Percentiles rank a stretch among this genome's conserved stretches.
Evolutionary conservation across 2,797 vertebrate genomes (phyloP).

Genomic region (Synanceia verrucosa): DNA sequence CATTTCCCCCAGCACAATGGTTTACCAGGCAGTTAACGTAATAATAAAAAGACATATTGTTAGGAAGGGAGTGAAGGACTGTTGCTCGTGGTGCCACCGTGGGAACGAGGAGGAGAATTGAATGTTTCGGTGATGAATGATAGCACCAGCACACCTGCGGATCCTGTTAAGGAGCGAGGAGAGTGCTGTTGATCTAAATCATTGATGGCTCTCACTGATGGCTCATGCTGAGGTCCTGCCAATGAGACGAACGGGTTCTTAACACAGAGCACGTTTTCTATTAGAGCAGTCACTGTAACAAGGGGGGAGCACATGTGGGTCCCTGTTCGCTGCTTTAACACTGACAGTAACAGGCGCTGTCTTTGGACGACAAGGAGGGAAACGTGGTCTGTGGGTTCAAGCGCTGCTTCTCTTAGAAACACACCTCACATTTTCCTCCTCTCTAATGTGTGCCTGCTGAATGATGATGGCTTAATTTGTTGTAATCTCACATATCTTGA

Average conservation of each 20-base stretch:
- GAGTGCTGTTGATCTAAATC: conserved; percentile 72
- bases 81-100: conserved; percentile 14
- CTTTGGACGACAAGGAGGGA: conserved; percentile 17
- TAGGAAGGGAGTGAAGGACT: not conserved
- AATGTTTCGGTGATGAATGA: conserved; percentile 68
- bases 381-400: not conserved
- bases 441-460: not conserved
- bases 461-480: not conserved
- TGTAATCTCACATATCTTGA: not conserved
- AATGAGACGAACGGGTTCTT: conserved; percentile 51
- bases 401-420: not conserved
- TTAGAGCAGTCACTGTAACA: conserved; percentile 50
- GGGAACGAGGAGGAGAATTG: conserved; percentile 44
- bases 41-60: conserved; percentile 37
- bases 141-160: conserved; percentile 57
- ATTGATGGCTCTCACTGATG: conserved; percentile 61
- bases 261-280: conserved; percentile 66
- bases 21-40: not conserved
- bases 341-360: conserved; percentile 24
- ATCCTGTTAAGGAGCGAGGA: conserved; percentile 47
- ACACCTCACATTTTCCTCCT: not conserved
- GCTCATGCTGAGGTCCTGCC: conserved; percentile 36
- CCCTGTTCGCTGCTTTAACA: conserved; percentile 23
- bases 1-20: conserved; percentile 8
- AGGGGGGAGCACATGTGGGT: conserved; percentile 51